A percentile compares a stretch with the other conserved stretches of the same genome.
These are phyloP conservation scores for Ptilorrhoa leucosticta DNA, from an alignment of 2,113 vertebrate genomes.

Conservation along the genomic window DNA sequence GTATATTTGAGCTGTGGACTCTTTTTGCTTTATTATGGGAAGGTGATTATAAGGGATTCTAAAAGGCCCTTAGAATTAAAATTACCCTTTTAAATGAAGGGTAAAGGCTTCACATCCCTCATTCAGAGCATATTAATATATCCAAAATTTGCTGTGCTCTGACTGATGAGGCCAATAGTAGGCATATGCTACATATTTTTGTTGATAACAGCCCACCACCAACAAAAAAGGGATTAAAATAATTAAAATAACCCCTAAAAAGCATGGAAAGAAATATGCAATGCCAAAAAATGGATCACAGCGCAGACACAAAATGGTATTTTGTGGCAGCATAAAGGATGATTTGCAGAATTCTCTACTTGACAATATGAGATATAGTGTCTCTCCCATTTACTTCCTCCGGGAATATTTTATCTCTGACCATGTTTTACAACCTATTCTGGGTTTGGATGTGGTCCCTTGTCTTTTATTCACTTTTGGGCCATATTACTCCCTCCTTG, in stretches of 20 bases:
- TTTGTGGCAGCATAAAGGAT: not conserved
- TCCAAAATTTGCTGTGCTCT: not conserved
- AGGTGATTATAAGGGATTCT: not conserved
- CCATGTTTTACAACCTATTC: not conserved
- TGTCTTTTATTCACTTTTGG: conserved; percentile 41
- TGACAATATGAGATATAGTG: not conserved
- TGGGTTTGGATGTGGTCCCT: not conserved
- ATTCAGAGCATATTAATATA: not conserved
- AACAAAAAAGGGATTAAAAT: not conserved
- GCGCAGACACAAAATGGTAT: not conserved
- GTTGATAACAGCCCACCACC: not conserved
- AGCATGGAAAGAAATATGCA: not conserved
- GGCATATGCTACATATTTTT: not conserved
- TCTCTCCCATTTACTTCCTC: not conserved
- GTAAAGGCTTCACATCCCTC: not conserved
- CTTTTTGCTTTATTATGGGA: not conserved
- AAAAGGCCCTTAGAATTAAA: not conserved
- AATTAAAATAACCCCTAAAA: not conserved
- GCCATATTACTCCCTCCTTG: not conserved
- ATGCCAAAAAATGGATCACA: not conserved
- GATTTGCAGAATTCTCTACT: not conserved
- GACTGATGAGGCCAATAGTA: not conserved
- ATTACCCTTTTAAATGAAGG: not conserved
- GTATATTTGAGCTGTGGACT: not conserved
- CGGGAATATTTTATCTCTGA: conserved; percentile 35